These are phyloP conservation scores for Myrmecophaga tridactyla DNA, from an alignment of 2,113 vertebrate genomes.

Conservation along the genomic window DNA sequence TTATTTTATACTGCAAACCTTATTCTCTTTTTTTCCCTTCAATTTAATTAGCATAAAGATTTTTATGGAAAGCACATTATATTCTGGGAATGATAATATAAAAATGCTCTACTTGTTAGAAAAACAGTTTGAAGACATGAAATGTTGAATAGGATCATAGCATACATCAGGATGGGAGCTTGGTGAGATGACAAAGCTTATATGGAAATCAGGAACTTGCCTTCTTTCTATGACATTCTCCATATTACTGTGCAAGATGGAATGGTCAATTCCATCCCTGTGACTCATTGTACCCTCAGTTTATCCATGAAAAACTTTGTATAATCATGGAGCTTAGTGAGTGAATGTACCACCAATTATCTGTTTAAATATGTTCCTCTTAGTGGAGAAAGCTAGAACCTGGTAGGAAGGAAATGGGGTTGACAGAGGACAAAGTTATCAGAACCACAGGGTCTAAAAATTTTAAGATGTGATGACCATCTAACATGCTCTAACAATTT, in stretches of 20 bases:
- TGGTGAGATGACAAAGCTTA: neutral
- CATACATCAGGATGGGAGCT: neutral
- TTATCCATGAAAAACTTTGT: neutral
- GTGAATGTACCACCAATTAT: neutral
- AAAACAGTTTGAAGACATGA: neutral
- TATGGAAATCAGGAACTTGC: neutral
- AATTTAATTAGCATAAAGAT: slow-evolving; percentile 29
- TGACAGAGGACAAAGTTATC: neutral
- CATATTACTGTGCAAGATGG: neutral
- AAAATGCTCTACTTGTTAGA: neutral
- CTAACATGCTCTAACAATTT: neutral
- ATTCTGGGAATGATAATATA: neutral
- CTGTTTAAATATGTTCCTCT: neutral
- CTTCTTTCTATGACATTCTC: neutral
- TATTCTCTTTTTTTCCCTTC: slow-evolving; percentile 2
- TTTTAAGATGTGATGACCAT: neutral
- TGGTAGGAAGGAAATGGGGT: neutral
- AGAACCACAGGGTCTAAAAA: neutral
- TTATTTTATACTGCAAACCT: slow-evolving; percentile 41
- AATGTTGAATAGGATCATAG: neutral
- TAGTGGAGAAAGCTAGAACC: neutral
- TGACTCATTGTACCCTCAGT: neutral
- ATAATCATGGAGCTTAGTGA: neutral
- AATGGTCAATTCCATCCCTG: neutral
- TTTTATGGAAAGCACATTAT: slow-evolving; percentile 27